Percentiles rank a stretch among this genome's conserved stretches.
Evolutionary conservation across 2,888 invertebrate genomes (phyloP).

Genomic region (Drosophila rellima): DNA sequence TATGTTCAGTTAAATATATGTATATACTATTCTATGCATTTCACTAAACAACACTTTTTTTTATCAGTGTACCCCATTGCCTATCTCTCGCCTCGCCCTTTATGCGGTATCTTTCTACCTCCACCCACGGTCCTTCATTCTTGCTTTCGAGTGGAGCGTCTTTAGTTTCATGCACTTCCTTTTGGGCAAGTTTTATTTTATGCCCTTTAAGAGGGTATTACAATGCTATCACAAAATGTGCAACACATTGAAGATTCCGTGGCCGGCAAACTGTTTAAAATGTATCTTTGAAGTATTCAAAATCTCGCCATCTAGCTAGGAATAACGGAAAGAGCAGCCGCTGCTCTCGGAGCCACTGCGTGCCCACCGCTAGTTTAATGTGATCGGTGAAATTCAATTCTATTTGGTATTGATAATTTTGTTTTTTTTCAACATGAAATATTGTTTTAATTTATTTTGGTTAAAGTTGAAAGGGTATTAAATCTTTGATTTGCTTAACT

Average conservation of each 20-base stretch:
- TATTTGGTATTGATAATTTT: too few species aligned
- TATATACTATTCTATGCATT: too few species aligned
- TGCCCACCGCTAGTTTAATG: too few species aligned
- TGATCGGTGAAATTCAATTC: too few species aligned
- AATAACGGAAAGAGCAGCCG: too few species aligned
- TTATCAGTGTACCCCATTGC: not conserved
- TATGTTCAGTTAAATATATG: too few species aligned
- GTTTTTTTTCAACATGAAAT: too few species aligned
- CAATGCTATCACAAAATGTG: not conserved
- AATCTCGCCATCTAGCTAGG: too few species aligned
- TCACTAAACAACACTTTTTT: not conserved
- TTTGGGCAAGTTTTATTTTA: constrained; percentile 52
- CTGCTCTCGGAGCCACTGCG: too few species aligned
- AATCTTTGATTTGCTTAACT: not conserved
- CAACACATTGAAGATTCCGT: not conserved
- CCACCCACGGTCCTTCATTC: constrained; percentile 1
- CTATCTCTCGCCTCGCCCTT: not conserved
- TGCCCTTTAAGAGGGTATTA: not conserved
- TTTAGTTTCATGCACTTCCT: constrained; percentile 37
- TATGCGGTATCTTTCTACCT: not conserved
- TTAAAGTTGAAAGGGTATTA: not conserved
- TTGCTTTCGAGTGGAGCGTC: constrained; percentile 9
- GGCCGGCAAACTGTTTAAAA: not conserved
- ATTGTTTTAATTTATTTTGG: too few species aligned
- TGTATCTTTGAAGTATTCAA: too few species aligned